A percentile compares a stretch with the other conserved stretches of the same genome.
Evolutionary conservation across 1,140 invertebrate species (phyloP).

Genomic region (Planococcus citri): DNA sequence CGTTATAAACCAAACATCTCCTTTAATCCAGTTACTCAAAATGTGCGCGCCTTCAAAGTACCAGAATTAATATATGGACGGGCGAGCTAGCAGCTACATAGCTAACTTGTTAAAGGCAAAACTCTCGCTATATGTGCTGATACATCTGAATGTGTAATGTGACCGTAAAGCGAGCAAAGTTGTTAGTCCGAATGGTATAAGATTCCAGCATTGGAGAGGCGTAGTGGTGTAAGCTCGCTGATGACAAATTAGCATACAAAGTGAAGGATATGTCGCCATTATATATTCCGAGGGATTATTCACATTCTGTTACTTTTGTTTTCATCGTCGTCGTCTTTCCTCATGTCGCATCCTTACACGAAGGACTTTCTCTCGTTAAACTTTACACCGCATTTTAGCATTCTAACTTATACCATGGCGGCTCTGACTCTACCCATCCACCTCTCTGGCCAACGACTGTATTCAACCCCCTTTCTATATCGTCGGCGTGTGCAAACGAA

Average conservation of each 20-base stretch:
- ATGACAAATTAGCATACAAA: constrained; percentile 20
- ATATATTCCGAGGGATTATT: constrained; percentile 14
- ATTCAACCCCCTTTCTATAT: too few species aligned
- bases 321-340: not conserved
- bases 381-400: too few species aligned
- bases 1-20: constrained; percentile 5
- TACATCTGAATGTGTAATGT: constrained; percentile 19
- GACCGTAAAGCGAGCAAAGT: constrained; percentile 11
- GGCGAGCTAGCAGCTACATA: too few species aligned
- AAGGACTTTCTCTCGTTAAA: too few species aligned
- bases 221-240: constrained; percentile 13
- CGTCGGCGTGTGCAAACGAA: too few species aligned
- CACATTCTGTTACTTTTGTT: constrained; percentile 14
- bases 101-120: not conserved
- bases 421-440: too few species aligned
- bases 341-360: too few species aligned
- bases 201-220: not conserved
- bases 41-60: not conserved
- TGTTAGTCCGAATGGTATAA: constrained; percentile 4
- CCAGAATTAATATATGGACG: constrained; percentile 9
- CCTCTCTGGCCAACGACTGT: too few species aligned
- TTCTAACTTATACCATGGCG: too few species aligned
- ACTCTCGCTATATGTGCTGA: not conserved
- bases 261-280: constrained; percentile 20
- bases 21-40: constrained; percentile 14